Conservation (phyloP, 2,797 vertebrate species). For the Sebastes taczanowskii region DNA sequence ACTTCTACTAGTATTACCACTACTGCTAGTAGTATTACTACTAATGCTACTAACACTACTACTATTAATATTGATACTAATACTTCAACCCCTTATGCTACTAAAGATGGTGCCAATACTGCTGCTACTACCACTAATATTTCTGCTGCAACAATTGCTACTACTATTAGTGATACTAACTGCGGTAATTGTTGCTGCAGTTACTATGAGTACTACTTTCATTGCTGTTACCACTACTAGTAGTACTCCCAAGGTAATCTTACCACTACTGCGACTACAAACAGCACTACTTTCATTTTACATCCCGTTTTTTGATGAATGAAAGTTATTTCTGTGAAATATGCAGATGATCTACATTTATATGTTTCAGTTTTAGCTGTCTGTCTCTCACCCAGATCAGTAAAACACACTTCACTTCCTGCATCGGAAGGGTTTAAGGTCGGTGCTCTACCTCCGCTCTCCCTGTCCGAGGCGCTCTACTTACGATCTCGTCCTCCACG, state of each 20-base stretch:
- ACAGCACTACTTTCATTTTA: background rate
- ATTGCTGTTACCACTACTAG: too few species aligned
- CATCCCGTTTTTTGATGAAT: background rate
- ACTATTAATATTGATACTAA: background rate
- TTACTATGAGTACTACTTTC: too few species aligned
- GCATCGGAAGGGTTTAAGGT: background rate
- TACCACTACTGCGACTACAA: background rate
- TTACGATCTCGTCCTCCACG: conserved; percentile 95
- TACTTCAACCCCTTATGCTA: background rate
- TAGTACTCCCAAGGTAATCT: too few species aligned
- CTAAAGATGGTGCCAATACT: background rate
- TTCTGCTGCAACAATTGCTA: background rate
- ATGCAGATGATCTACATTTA: background rate
- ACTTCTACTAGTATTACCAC: background rate
- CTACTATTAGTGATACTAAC: background rate
- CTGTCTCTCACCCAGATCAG: background rate
- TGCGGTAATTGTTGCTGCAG: too few species aligned
- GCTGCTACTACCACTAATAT: background rate
- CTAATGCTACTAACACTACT: background rate
- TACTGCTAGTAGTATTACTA: background rate
- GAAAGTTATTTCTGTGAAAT: background rate
- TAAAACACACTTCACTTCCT: background rate
- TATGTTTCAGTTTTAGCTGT: background rate
- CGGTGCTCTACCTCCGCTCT: background rate
- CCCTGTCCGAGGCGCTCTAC: conserved; percentile 53